phyloP scores from a whole-genome alignment of 2,113 vertebrate genomes.

The Onychostoma macrolepis region DNA sequence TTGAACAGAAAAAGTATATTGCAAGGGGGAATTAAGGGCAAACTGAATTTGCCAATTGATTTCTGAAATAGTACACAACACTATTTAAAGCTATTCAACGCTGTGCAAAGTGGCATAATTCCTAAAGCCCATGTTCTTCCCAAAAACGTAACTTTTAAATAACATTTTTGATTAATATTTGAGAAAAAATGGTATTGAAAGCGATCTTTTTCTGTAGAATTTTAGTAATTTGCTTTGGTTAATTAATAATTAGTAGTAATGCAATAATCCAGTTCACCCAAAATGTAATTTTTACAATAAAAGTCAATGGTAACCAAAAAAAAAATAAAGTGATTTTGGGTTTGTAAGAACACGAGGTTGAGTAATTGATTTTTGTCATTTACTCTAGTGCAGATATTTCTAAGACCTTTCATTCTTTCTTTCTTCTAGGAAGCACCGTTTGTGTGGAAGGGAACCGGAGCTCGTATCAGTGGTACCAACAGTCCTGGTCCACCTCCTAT shows the following conservation, averaged over 20 bases:
- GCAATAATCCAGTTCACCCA: no score
- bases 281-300: no score
- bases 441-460: conserved; percentile 58
- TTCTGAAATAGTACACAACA: background rate
- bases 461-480: conserved; percentile 57
- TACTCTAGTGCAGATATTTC: background rate
- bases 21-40: background rate
- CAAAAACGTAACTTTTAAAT: background rate
- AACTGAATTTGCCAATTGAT: background rate
- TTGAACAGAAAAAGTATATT: background rate
- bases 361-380: background rate
- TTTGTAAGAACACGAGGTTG: background rate
- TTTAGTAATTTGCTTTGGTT: background rate
- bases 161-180: background rate
- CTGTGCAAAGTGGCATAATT: background rate
- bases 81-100: background rate
- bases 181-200: background rate
- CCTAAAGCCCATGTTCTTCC: background rate
- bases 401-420: conserved; percentile 14
- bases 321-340: no score
- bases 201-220: background rate
- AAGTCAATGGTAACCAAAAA: no score
- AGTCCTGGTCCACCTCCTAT: conserved; percentile 51
- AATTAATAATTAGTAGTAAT: background rate
- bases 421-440: conserved; percentile 70